phyloP scores from a whole-genome alignment of 2,888 invertebrate species.

The Tortrix viridana region DNA sequence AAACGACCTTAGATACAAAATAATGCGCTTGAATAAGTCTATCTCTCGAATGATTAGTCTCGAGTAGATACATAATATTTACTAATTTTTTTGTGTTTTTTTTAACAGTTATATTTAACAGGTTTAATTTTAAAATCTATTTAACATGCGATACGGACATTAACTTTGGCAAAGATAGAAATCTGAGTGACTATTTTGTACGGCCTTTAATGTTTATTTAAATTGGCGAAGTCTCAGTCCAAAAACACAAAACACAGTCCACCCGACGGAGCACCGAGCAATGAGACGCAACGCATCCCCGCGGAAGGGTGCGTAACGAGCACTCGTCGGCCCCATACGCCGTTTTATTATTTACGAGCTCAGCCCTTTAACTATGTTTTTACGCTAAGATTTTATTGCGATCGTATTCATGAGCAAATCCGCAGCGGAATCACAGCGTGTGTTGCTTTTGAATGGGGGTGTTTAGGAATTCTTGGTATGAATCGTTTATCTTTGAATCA shows the following conservation, averaged over 20 bases:
- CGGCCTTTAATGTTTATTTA: neutral
- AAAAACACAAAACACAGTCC: slow-evolving; percentile 5
- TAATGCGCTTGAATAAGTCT: too few species aligned
- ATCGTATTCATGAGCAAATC: slow-evolving; percentile 76
- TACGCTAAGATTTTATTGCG: slow-evolving; percentile 82
- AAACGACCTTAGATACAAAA: too few species aligned
- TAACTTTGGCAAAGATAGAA: too few species aligned
- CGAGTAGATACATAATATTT: too few species aligned
- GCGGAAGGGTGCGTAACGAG: slow-evolving; percentile 72
- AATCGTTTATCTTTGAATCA: too few species aligned
- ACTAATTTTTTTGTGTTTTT: too few species aligned
- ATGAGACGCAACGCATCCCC: slow-evolving; percentile 61
- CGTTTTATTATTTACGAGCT: slow-evolving; percentile 82
- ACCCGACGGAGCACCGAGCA: slow-evolving; percentile 4
- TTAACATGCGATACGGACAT: too few species aligned
- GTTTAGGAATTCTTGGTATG: too few species aligned
- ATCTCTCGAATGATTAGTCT: too few species aligned
- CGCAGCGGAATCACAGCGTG: slow-evolving; percentile 60
- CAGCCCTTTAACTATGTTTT: slow-evolving; percentile 79
- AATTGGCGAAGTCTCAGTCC: neutral
- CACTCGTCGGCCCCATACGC: slow-evolving; percentile 69
- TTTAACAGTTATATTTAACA: too few species aligned
- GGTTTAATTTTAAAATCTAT: too few species aligned
- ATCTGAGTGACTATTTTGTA: too few species aligned
- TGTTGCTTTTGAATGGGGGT: slow-evolving; percentile 39